Conservation (phyloP, 2,797 vertebrate species). For the Nannoperca obscura region DNA sequence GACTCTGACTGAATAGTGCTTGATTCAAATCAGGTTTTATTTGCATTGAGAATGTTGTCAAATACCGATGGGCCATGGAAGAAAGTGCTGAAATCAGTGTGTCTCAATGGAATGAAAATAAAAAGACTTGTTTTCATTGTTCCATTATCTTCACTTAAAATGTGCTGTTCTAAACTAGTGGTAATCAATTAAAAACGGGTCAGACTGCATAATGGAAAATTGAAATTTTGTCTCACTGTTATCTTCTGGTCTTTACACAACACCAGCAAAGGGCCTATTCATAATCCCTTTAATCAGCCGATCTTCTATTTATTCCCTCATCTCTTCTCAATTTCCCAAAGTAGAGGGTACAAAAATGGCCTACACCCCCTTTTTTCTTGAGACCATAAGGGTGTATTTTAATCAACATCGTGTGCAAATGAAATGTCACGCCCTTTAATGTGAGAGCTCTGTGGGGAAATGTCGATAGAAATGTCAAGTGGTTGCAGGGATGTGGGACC, state of each 20-base stretch:
- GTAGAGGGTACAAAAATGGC: conserved; percentile 71
- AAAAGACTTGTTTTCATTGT: not conserved
- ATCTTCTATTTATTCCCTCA: conserved; percentile 60
- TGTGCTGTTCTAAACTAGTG: not conserved
- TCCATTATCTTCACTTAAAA: not conserved
- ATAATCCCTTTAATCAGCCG: conserved; percentile 44
- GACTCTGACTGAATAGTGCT: conserved; percentile 63
- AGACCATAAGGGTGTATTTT: conserved; percentile 86
- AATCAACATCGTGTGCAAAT: conserved; percentile 89
- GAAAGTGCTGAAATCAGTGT: conserved; percentile 9
- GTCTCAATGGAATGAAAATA: not conserved
- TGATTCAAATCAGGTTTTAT: conserved; percentile 69
- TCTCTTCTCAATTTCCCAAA: conserved; percentile 63
- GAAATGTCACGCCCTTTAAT: conserved; percentile 91
- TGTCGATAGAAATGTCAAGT: conserved; percentile 91
- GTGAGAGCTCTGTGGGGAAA: conserved; percentile 87
- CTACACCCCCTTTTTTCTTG: conserved; percentile 71
- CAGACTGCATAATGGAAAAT: conserved; percentile 12
- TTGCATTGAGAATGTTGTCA: conserved; percentile 60
- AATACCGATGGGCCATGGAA: conserved; percentile 28
- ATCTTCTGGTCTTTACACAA: conserved; percentile 36
- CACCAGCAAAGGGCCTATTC: conserved; percentile 27
- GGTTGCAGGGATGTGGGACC: conserved; percentile 86
- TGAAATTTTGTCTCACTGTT: not conserved
- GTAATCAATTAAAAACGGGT: conserved; percentile 13